Conservation (phyloP, 2,888 invertebrate species). For the Tetramorium bicarinatum region DNA sequence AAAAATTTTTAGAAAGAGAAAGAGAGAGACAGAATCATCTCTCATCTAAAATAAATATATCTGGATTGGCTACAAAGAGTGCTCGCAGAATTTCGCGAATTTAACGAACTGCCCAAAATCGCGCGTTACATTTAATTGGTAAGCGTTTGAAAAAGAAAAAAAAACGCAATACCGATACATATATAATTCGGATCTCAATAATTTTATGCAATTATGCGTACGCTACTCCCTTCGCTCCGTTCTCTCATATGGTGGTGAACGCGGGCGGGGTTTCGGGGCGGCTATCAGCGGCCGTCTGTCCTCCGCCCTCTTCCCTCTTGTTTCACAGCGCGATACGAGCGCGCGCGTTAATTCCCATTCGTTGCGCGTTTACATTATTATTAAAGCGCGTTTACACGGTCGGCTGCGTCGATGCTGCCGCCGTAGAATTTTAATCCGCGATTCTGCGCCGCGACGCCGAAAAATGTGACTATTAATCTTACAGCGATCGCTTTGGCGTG, state of each 20-base stretch:
- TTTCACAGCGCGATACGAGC: constrained; percentile 78
- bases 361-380: constrained; percentile 84
- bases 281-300: constrained; percentile 54
- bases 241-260: constrained; percentile 29
- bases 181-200: constrained; percentile 71
- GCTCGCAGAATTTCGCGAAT: constrained; percentile 1
- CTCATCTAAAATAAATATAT: not conserved
- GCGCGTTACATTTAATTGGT: constrained; percentile 60
- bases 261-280: constrained; percentile 56
- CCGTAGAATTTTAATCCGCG: constrained; percentile 80
- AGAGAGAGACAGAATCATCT: too few species aligned
- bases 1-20: too few species aligned
- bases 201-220: constrained; percentile 84
- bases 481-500: not conserved
- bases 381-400: constrained; percentile 84
- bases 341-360: constrained; percentile 79
- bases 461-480: constrained; percentile 36
- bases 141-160: constrained; percentile 57
- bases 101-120: constrained; percentile 48
- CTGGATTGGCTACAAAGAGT: not conserved
- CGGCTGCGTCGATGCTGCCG: constrained; percentile 71
- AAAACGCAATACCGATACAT: constrained; percentile 60
- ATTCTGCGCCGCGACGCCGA: not conserved
- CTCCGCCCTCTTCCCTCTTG: constrained; percentile 58
- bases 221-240: constrained; percentile 75